Evolutionary conservation across 2,888 invertebrate genomes (phyloP), one percentile per base, ranked within the genome.

Genomic region (Sussaba pulchella): DNA sequence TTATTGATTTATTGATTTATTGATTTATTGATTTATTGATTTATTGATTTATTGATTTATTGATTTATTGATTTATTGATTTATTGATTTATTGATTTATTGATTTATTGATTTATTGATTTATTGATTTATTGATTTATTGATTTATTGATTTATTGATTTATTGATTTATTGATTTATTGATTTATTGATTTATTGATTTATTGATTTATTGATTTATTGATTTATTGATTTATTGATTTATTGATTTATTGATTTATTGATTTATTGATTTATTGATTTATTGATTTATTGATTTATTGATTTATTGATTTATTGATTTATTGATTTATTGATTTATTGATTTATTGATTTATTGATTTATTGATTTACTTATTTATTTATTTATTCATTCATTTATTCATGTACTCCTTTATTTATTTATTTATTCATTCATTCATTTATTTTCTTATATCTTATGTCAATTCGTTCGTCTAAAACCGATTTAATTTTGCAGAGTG

Each of bases 401-500:
- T n/a, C n/a, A n/a, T n/a, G n/a, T 31, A 6, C 31, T 31, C 6
- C 31, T 6, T 31, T 6, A 31, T 31, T 5, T 2, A 31, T 2
- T 2, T 5, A 31, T 31, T 31, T 31, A n/a, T 31, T 6, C 31
- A 6, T 31, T 31, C 31, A 31, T 31, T 31, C 6, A 31, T 31
- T 2, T 31, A 31, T 31, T 31, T 31, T 31, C n/a, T 31, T 5
- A 31, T 31, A 31, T 31, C 31, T 50, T 5, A 59, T 19, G 3
- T 0, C 31, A 59, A 31, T 57, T 2, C 24, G 5, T 54, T 57
- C n/a, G 12, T 9, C 36, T 17, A 19, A n/a, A 43, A 61, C 5
- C 21, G 5, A 47, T 50, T 45, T 31, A 31, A 73, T 85, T 87
- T 76, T 84, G 86, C 85, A 90, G 90, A 85, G 84, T 19, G 85